phyloP scores from a whole-genome alignment of 2,797 vertebrate species.

The Harpagifer antarcticus region DNA sequence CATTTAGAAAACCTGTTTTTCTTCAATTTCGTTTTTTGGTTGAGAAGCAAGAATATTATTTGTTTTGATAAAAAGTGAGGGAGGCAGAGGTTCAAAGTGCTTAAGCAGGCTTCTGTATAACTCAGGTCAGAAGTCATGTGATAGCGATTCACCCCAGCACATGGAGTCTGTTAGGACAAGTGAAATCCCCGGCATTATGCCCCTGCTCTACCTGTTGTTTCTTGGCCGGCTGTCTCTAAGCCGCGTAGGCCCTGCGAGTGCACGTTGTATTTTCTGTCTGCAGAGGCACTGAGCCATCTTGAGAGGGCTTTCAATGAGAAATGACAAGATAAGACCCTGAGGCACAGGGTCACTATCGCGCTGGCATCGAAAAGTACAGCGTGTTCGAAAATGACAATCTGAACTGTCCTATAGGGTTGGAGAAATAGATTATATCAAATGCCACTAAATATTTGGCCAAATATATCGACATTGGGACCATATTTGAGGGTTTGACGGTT shows the following conservation, averaged over 20 bases:
- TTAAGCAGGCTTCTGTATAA: conserved; percentile 10
- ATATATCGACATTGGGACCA: too few species aligned
- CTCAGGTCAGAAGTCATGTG: conserved; percentile 45
- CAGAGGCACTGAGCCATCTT: conserved; percentile 69
- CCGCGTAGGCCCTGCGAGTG: conserved; percentile 54
- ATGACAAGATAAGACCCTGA: conserved; percentile 82
- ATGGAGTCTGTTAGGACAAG: conserved; percentile 75
- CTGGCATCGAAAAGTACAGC: conserved; percentile 8
- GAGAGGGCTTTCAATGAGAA: conserved; percentile 73
- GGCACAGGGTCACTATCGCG: conserved; percentile 56
- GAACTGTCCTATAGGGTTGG: too few species aligned
- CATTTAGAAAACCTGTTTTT: not conserved
- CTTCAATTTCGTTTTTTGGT: not conserved
- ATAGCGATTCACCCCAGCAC: conserved; percentile 55
- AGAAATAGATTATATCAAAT: too few species aligned
- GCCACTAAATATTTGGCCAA: too few species aligned
- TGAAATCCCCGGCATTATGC: conserved; percentile 77
- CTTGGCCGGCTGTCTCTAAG: conserved; percentile 68
- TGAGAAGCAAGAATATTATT: not conserved
- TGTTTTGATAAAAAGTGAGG: not conserved
- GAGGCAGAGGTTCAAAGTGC: not conserved
- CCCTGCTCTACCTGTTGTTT: conserved; percentile 71
- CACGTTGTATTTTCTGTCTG: conserved; percentile 65
- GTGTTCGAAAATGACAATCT: not conserved
- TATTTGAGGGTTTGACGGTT: too few species aligned